Evolutionary conservation across 2,113 vertebrate species (phyloP).

Genomic region (human (Homo sapiens)): GRCh38 chr14:81771501-81772000

Average conservation of each 20-base stretch:
- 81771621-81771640: not conserved
- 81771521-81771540: not conserved
- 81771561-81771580: not conserved
- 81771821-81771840: not conserved
- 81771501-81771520: not conserved
- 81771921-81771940: conserved; percentile 37
- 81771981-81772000: conserved; percentile 17
- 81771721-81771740: not conserved
- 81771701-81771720: conserved; percentile 20
- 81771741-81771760: not conserved
- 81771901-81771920: not conserved
- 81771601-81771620: not conserved
- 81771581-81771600: not conserved
- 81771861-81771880: not conserved
- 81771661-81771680: not conserved
- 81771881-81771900: conserved; percentile 39
- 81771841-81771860: conserved; percentile 9
- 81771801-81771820: conserved; percentile 28
- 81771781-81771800: not conserved
- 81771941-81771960: conserved; percentile 29
- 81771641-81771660: not conserved
- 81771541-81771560: not conserved
- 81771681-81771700: conserved; percentile 36
- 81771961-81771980: not conserved
- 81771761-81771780: conserved; percentile 12